Evolutionary conservation across 2,888 invertebrate genomes (phyloP).

Genomic region (Drosophila recens): DNA sequence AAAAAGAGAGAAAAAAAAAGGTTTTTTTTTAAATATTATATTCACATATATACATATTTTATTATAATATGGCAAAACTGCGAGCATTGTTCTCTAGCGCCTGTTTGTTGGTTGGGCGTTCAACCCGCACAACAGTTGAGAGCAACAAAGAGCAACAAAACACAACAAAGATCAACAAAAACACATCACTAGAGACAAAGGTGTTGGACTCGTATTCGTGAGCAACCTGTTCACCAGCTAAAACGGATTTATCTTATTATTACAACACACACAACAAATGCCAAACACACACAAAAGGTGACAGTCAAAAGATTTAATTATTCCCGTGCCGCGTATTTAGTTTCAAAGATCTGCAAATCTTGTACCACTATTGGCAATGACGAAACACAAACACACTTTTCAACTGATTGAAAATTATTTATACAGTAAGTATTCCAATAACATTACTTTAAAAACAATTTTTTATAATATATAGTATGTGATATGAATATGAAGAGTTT

Average conservation of each 20-base stretch:
- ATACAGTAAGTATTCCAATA: neutral
- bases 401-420: neutral
- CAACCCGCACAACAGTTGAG: conserved; percentile 69
- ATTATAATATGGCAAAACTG: conserved; percentile 51
- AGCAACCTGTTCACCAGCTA: conserved; percentile 70
- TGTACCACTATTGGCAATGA: neutral
- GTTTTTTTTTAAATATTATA: conserved; percentile 63
- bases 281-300: conserved; percentile 45
- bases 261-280: conserved; percentile 60
- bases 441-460: neutral
- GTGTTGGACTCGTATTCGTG: conserved; percentile 38
- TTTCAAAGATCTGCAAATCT: conserved; percentile 49
- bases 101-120: conserved; percentile 76
- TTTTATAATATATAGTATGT: too few relatives aligned
- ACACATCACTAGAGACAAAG: conserved; percentile 19
- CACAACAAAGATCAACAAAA: conserved; percentile 11
- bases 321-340: conserved; percentile 70
- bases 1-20: conserved; percentile 17
- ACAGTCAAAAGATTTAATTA: conserved; percentile 76
- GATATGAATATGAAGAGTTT: too few relatives aligned
- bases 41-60: conserved; percentile 15
- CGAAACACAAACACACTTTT: conserved; percentile 28
- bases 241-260: conserved; percentile 77
- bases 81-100: conserved; percentile 75
- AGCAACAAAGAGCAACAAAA: conserved; percentile 51